Conservation (phyloP, 2,888 invertebrate genomes). For the Endotricha flammealis region DNA sequence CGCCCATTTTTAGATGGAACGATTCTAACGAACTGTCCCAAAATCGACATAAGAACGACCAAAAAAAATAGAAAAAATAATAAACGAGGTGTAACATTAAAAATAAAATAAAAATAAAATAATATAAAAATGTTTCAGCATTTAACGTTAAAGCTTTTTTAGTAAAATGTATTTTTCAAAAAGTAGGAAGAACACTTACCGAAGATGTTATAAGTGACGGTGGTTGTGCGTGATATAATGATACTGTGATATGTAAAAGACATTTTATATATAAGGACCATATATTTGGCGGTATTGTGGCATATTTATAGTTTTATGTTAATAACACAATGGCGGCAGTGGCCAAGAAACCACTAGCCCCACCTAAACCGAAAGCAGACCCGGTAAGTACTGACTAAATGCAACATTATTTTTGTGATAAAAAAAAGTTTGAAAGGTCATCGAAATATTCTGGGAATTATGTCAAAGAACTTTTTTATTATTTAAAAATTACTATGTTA, state of each 20-base stretch:
- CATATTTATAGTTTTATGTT: slow-evolving; percentile 49
- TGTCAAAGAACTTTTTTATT: not conserved
- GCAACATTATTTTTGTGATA: slow-evolving; percentile 2
- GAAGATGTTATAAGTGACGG: slow-evolving; percentile 9
- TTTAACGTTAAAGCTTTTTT: slow-evolving; percentile 36
- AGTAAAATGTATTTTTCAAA: slow-evolving; percentile 20
- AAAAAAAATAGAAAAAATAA: slow-evolving; percentile 26
- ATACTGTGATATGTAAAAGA: slow-evolving; percentile 45
- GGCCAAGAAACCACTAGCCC: slow-evolving; percentile 50
- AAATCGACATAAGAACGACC: slow-evolving; percentile 44
- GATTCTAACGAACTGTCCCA: slow-evolving; percentile 57
- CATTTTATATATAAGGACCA: slow-evolving; percentile 25
- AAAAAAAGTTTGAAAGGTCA: slow-evolving; percentile 29
- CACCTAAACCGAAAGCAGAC: slow-evolving; percentile 33
- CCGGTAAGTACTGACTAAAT: slow-evolving; percentile 52
- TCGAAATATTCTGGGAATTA: slow-evolving; percentile 26
- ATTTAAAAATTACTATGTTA: too few relatives aligned
- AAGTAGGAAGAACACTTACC: slow-evolving; percentile 3
- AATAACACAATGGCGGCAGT: slow-evolving; percentile 59
- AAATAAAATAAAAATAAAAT: slow-evolving; percentile 13
- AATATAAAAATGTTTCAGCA: slow-evolving; percentile 34
- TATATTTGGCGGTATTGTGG: slow-evolving; percentile 50
- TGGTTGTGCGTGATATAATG: slow-evolving; percentile 27
- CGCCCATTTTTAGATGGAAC: slow-evolving; percentile 75
- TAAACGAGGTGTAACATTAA: slow-evolving; percentile 39